phyloP scores from a whole-genome alignment of 2,888 invertebrate species.

The Lysandra coridon region DNA sequence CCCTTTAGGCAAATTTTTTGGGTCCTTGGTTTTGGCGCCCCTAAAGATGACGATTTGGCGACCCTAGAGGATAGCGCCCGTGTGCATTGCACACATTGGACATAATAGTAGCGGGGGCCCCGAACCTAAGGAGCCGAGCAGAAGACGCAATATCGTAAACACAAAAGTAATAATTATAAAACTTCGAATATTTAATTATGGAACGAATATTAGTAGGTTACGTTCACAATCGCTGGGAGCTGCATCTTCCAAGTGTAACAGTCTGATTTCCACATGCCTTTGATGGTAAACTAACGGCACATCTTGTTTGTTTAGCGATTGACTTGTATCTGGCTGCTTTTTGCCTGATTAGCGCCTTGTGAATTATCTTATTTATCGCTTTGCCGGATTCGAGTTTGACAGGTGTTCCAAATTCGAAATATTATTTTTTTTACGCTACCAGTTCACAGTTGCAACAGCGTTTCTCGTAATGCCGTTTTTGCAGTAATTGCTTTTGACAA shows the following conservation, averaged over 20 bases:
- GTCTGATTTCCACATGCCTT: conserved; percentile 42
- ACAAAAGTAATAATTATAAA: neutral
- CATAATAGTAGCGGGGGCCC: too few species aligned
- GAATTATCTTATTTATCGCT: conserved; percentile 21
- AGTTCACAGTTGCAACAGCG: conserved; percentile 29
- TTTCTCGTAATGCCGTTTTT: neutral
- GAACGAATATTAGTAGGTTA: conserved; percentile 16
- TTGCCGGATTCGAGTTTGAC: conserved; percentile 28
- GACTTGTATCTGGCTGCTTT: conserved; percentile 37
- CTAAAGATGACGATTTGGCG: too few species aligned
- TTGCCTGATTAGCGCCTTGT: conserved; percentile 32
- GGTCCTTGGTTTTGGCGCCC: too few species aligned
- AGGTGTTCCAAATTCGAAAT: conserved; percentile 20
- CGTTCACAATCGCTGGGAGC: conserved; percentile 24
- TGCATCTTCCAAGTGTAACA: conserved; percentile 34
- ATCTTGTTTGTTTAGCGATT: conserved; percentile 39
- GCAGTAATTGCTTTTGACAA: conserved; percentile 1
- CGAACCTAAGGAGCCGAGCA: too few species aligned
- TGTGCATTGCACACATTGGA: too few species aligned
- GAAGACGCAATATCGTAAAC: neutral
- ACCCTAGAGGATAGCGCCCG: too few species aligned
- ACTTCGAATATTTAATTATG: neutral
- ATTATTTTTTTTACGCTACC: conserved; percentile 10
- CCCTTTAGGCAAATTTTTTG: too few species aligned
- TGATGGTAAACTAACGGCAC: conserved; percentile 35